phyloP scores from a whole-genome alignment of 2,888 invertebrate species.

The Heteropelma amictum region DNA sequence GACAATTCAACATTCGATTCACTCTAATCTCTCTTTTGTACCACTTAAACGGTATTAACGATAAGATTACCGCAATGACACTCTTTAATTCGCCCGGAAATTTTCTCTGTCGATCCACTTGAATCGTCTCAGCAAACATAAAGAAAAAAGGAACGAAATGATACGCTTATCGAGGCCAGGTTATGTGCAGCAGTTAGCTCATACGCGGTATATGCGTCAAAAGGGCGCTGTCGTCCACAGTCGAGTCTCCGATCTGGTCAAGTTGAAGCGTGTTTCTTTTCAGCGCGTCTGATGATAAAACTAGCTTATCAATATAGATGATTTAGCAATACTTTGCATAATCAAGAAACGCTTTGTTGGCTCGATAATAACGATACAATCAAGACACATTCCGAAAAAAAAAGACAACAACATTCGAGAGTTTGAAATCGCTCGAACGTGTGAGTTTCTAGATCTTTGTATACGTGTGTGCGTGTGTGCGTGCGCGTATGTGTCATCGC shows the following conservation, averaged over 20 bases:
- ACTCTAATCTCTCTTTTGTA: background rate
- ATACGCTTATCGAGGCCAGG: slow-evolving; percentile 35
- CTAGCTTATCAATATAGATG: slow-evolving; percentile 59
- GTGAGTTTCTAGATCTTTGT: slow-evolving; percentile 2
- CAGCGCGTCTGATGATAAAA: slow-evolving; percentile 63
- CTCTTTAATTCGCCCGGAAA: too few relatives aligned
- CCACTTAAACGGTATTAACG: too few relatives aligned
- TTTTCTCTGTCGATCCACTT: too few relatives aligned
- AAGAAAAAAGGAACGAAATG: background rate
- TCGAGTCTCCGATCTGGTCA: slow-evolving; percentile 62
- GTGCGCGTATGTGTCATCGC: slow-evolving; percentile 24
- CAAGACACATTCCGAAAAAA: background rate
- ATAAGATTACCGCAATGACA: too few relatives aligned
- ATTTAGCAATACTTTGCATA: background rate
- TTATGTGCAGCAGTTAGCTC: slow-evolving; percentile 53
- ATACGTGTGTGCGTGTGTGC: background rate
- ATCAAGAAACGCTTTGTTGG: background rate
- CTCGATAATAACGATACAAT: background rate
- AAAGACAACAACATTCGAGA: background rate
- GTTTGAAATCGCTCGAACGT: background rate
- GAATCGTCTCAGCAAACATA: background rate
- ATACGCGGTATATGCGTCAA: slow-evolving; percentile 66
- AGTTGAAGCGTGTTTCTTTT: slow-evolving; percentile 62
- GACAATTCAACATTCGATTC: background rate
- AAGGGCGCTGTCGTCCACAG: slow-evolving; percentile 75